Base-by-base conservation (phyloP, 2,888 invertebrate species). In the Celastrina argiolus region DNA sequence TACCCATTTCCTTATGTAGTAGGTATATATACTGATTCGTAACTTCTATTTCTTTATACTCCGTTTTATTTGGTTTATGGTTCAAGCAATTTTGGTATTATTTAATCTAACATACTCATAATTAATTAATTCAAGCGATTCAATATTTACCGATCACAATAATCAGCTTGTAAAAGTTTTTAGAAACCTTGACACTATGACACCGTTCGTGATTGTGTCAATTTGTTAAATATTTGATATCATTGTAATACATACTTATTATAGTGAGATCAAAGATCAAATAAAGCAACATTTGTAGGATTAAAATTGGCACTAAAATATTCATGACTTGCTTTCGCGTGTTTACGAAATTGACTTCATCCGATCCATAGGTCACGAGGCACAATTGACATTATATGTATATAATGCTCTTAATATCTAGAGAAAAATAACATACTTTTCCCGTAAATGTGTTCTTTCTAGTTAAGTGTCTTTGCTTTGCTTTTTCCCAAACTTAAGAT, bases 161-260 rank as follows among this genome's bases (percentile, higher is more conserved):
- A 61, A 39, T 39, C 34, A 10, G 14, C 22, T 61, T 14, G 39
- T 61, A 36, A 61, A 18, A 36, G 61, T 22, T 26, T 61, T 61
- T 14, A 18, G 22, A 61, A 36, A 34, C 39, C 61, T 61, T 61
- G 61, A 61, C 56, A 58, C 56, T 58, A 31, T 58, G 31, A 31
- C 61, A 61, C 61, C 61, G 61, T 16, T 59, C 10, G 10, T 34
- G 58, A 39, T 61, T 61, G 61, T 61, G 61, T 61, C 39, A 61
- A 61, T 36, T 39, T 59, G 1, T 61, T 22, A 39, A 61, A 22
- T 18, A 61, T 61, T 61, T 3, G 8, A 59, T 59, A 59, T 61
- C 10, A 14, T 36, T 31, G 56, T 58, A 28, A 58, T 16, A 45
- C n/a, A 16, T 45, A 28, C 26, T 58, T 58, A 28, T 58, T 31